Evolutionary conservation across 2,113 vertebrate species (phyloP), one percentile per base, ranked within the genome.

Genomic region (Eptesicus fuscus): DNA sequence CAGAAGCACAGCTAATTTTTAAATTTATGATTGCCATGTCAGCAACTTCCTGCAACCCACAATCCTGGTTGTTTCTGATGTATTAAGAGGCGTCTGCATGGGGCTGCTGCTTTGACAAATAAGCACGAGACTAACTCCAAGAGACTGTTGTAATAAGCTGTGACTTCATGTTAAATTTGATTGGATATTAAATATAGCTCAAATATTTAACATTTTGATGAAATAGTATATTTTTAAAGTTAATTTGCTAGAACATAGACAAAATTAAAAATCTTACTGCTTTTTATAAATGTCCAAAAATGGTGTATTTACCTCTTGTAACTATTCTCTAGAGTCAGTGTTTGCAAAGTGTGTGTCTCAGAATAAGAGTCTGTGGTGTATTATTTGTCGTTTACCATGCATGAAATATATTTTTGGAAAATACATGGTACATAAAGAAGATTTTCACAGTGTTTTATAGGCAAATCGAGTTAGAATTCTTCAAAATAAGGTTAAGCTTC

Each of bases 221-320:
- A 91, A 74, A 88, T 63, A 51, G 6, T 56, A 28, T 0, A 69
- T 40, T 85, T 76, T 92, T 92, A 93, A 7, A 77, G 32, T 90
- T 90, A 90, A 67, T 82, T 87, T 92, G 10, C 44, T 76, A 63
- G 6, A 47, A 13, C 28, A 84, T 53, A n/a, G 25, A 84, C 7
- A 84, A 86, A n/a, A 88, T 11, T 37, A 70, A 16, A n/a, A 76
- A 47, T 79, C 56, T 82, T 83, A 44, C 4, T 88, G 3, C 22
- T 87, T 96, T 97, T 88, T 3, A 70, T 69, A 92, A 83, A 74
- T 84, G 17, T 76, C 14, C 2, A 69, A 30, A 30, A n/a, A 51
- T 13, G 6, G 0, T 67, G 67, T 9, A 85, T 44, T 78, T 85
- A 4, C 3, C 1, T 67, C 5, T 84, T 82, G 5, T 40, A 69